Conservation (phyloP, 2,888 invertebrate species). For the Leptarthrus brevirostris region DNA sequence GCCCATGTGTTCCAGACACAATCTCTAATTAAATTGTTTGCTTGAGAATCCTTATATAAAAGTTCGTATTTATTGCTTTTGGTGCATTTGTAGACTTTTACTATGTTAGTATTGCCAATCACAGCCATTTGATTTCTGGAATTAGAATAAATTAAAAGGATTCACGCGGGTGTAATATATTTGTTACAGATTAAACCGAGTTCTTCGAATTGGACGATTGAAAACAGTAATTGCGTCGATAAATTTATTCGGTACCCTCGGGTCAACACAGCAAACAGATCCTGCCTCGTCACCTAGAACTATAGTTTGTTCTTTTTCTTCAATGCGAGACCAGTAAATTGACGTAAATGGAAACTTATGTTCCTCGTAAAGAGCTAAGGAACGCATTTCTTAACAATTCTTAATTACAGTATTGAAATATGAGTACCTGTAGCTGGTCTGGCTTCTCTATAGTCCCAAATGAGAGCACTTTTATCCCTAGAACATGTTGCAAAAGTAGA, state of each 20-base stretch:
- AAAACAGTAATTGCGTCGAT: constrained; percentile 54
- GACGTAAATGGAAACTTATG: constrained; percentile 56
- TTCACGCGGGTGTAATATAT: no score
- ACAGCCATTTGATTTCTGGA: constrained; percentile 56
- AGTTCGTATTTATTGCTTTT: constrained; percentile 16
- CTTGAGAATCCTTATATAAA: constrained; percentile 57
- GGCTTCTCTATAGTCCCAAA: constrained; percentile 60
- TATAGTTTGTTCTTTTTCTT: constrained; percentile 52
- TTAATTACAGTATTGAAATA: no score
- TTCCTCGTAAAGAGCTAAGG: constrained; percentile 56
- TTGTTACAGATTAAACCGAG: constrained; percentile 56
- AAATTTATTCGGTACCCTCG: constrained; percentile 56
- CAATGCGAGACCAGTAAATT: constrained; percentile 55
- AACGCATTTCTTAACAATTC: background rate
- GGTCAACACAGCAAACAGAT: constrained; percentile 55
- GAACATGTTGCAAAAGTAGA: constrained; percentile 59
- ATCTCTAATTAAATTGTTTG: constrained; percentile 57
- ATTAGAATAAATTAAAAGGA: background rate
- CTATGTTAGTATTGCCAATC: constrained; percentile 57
- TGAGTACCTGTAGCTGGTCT: constrained; percentile 61
- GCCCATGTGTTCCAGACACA: constrained; percentile 55
- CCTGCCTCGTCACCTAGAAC: constrained; percentile 59
- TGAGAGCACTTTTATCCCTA: constrained; percentile 59
- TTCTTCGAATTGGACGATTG: constrained; percentile 57
- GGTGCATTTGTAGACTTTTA: constrained; percentile 55